phyloP scores from a whole-genome alignment of 2,113 vertebrate species.

The Phrynosoma platyrhinos region DNA sequence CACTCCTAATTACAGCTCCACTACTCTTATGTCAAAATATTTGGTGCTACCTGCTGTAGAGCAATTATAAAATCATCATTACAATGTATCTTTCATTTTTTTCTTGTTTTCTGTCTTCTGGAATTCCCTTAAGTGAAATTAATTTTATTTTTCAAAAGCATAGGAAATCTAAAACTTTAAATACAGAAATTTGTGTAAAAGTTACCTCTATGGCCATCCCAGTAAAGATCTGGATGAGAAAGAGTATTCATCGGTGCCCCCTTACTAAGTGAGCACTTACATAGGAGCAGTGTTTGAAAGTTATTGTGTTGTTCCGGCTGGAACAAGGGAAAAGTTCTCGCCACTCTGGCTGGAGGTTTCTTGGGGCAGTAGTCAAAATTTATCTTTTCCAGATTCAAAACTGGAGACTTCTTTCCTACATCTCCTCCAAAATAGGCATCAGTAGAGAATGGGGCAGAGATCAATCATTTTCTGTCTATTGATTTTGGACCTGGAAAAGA shows the following conservation, averaged over 20 bases:
- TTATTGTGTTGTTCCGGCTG: too few relatives aligned
- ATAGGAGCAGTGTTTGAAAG: neutral
- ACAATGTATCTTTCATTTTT: neutral
- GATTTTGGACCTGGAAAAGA: neutral
- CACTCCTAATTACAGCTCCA: slow-evolving; percentile 25
- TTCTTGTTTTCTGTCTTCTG: neutral
- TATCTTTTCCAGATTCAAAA: too few relatives aligned
- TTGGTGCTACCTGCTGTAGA: slow-evolving; percentile 2
- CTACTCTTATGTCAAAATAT: slow-evolving; percentile 17
- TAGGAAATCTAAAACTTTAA: neutral
- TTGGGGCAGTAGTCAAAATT: too few relatives aligned
- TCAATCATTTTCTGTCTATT: neutral
- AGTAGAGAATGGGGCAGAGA: neutral
- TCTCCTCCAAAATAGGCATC: too few relatives aligned
- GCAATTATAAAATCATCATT: neutral
- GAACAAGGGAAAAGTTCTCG: too few relatives aligned
- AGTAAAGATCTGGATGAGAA: neutral
- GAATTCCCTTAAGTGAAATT: slow-evolving; percentile 10
- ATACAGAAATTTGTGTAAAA: accelerated
- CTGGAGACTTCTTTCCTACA: too few relatives aligned
- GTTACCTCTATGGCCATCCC: neutral
- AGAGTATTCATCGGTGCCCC: neutral
- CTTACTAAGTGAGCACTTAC: too few relatives aligned
- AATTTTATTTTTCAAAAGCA: neutral
- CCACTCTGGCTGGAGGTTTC: too few relatives aligned